Conservation (phyloP, 2,888 invertebrate genomes). For the Lacanobia wlatinum region DNA sequence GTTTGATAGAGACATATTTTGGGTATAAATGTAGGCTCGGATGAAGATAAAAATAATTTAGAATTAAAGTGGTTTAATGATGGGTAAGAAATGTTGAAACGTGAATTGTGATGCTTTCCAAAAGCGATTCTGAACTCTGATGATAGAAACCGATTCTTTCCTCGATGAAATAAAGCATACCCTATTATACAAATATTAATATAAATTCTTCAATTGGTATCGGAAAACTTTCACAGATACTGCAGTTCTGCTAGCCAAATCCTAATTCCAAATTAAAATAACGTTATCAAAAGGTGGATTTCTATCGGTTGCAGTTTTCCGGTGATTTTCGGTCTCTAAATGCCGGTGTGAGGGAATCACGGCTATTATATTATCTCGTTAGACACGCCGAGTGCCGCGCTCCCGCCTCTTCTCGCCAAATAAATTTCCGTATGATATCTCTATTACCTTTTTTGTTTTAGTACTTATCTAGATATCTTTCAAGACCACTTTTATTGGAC, state of each 20-base stretch:
- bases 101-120: neutral
- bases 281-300: slow-evolving; percentile 72
- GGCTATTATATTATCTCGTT: slow-evolving; percentile 90
- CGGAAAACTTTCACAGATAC: slow-evolving; percentile 15
- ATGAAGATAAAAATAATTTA: slow-evolving; percentile 31
- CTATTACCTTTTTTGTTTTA: slow-evolving; percentile 78
- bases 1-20: slow-evolving; percentile 79
- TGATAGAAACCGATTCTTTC: neutral
- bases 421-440: slow-evolving; percentile 86
- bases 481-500: slow-evolving; percentile 38
- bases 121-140: neutral
- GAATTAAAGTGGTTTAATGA: slow-evolving; percentile 16
- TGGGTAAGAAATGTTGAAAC: neutral
- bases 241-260: slow-evolving; percentile 30
- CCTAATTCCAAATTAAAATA: slow-evolving; percentile 58
- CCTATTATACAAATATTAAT: too few species aligned
- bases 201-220: neutral
- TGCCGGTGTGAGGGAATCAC: slow-evolving; percentile 85
- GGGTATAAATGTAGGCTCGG: slow-evolving; percentile 54
- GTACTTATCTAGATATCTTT: slow-evolving; percentile 59
- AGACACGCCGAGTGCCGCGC: slow-evolving; percentile 85
- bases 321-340: slow-evolving; percentile 86
- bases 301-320: slow-evolving; percentile 85
- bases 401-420: slow-evolving; percentile 82
- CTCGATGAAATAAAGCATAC: too few species aligned